Percentiles rank a stretch among this genome's conserved stretches.
Evolutionary conservation across 1,140 invertebrate genomes (phyloP).

Genomic region (Dendroctonus ponderosae): DNA sequence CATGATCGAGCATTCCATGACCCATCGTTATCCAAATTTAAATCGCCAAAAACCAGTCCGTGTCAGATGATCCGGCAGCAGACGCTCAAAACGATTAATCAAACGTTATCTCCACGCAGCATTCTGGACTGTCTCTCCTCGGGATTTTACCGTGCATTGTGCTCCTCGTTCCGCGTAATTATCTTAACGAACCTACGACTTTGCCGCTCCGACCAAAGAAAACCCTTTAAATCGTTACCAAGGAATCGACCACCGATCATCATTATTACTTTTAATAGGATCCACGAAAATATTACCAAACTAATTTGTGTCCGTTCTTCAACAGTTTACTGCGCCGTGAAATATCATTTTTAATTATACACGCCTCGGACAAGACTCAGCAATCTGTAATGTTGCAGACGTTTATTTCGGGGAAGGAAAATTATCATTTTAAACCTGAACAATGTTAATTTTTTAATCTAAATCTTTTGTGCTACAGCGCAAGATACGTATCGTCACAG

Average conservation of each 20-base stretch:
- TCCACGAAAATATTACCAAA: slow-evolving; percentile 24
- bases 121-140: slow-evolving; percentile 34
- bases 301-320: slow-evolving; percentile 25
- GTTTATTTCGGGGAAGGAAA: too few species aligned
- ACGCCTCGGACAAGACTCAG: neutral
- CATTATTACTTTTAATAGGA: slow-evolving; percentile 24
- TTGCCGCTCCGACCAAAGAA: slow-evolving; percentile 34
- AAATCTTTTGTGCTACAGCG: too few species aligned
- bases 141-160: slow-evolving; percentile 39
- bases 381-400: too few species aligned
- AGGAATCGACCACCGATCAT: slow-evolving; percentile 24
- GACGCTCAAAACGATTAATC: slow-evolving; percentile 44
- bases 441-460: too few species aligned
- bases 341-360: slow-evolving; percentile 22
- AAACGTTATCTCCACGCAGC: slow-evolving; percentile 40
- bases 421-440: too few species aligned
- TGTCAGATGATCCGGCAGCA: slow-evolving; percentile 42
- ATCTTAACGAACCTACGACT: slow-evolving; percentile 42
- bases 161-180: slow-evolving; percentile 42
- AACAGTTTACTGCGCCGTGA: slow-evolving; percentile 9
- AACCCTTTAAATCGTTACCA: slow-evolving; percentile 21
- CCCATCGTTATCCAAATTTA: slow-evolving; percentile 42
- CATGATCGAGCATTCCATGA: slow-evolving; percentile 42
- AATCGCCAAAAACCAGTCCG: slow-evolving; percentile 45
- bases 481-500: too few species aligned